phyloP scores from a whole-genome alignment of 2,888 invertebrate species.

The Catocala sponsa region DNA sequence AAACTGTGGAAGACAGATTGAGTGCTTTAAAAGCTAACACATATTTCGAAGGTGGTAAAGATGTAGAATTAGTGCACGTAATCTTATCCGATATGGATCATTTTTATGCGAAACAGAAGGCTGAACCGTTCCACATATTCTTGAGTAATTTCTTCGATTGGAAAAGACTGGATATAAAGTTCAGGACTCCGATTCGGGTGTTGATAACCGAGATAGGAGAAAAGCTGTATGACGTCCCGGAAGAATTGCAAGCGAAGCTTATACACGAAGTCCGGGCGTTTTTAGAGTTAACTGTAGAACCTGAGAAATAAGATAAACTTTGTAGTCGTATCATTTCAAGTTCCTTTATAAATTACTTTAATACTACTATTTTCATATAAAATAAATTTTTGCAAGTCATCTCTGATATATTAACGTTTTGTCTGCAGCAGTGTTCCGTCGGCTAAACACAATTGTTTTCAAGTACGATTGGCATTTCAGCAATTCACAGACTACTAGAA shows the following conservation, averaged over 20 bases:
- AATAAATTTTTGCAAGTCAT: too few relatives aligned
- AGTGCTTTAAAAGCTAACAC: constrained; percentile 38
- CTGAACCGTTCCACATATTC: constrained; percentile 63
- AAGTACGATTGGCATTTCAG: too few relatives aligned
- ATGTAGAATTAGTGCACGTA: constrained; percentile 62
- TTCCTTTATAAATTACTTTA: too few relatives aligned
- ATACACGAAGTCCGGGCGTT: constrained; percentile 68
- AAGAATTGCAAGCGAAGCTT: constrained; percentile 62
- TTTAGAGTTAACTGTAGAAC: constrained; percentile 68
- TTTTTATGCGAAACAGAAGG: constrained; percentile 58
- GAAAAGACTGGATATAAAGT: constrained; percentile 44
- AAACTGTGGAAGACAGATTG: constrained; percentile 60
- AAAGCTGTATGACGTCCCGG: constrained; percentile 46
- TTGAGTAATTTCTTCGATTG: constrained; percentile 59
- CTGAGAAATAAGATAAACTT: constrained; percentile 48
- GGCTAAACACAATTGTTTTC: too few relatives aligned
- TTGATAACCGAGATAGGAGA: constrained; percentile 56
- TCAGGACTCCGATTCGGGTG: constrained; percentile 50
- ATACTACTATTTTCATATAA: too few relatives aligned
- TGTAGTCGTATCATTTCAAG: too few relatives aligned
- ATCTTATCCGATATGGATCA: constrained; percentile 77
- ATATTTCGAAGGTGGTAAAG: constrained; percentile 51
- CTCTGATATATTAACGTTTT: too few relatives aligned
- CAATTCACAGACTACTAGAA: too few relatives aligned
- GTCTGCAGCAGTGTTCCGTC: too few relatives aligned